Base-by-base conservation (phyloP, 2,113 vertebrate genomes). In the Sinocyclocheilus grahami region DNA sequence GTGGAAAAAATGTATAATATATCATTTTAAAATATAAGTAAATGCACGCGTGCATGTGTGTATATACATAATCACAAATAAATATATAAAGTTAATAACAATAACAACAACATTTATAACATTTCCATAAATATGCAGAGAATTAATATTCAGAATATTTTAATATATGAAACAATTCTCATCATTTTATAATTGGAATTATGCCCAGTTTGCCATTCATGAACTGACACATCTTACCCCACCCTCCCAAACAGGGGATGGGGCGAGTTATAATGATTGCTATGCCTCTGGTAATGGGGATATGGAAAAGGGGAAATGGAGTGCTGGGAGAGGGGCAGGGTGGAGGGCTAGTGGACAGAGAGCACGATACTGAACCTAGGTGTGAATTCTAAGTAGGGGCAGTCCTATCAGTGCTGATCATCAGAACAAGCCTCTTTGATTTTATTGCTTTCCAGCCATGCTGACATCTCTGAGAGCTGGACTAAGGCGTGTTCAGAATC, bases 381-480 rank as follows among this genome's bases (percentile, higher is more conserved):
- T 46, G 27, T 62, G 86, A 88, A 90, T 88, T 86, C 84, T 86
- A 83, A 86, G 62, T 67, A 88, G 60, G 74, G 9, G 37, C 33
- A 58, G 75, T 48, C 5, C 0, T 88, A 84, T 89, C 88, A 86
- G 60, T n/a, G 74, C 82, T 63, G 62, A 37, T 53, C 76, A 85
- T 90, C 79, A 78, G 51, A 83, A 5, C 11, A 4, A 51, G 71
- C 82, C 51, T 69, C 24, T 46, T 67, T 75, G 22, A 84, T 58
- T 72, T 69, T 83, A 88, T 77, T 63, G 79, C 87, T 51, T 69
- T 81, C 62, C 82, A 37, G 48, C 55, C 48, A 53, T 9, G 10
- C 42, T 53, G 53, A 60, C 37, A 53, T 77, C 83, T 12, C 83
- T 12, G 18, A 75, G 58, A 72, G 30, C 33, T 39, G 14, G 30